Percentiles rank a stretch among this genome's conserved stretches.
These are phyloP conservation scores for Cephus cinctus DNA, from an alignment of 1,140 invertebrate species.

Conservation along the genomic window DNA sequence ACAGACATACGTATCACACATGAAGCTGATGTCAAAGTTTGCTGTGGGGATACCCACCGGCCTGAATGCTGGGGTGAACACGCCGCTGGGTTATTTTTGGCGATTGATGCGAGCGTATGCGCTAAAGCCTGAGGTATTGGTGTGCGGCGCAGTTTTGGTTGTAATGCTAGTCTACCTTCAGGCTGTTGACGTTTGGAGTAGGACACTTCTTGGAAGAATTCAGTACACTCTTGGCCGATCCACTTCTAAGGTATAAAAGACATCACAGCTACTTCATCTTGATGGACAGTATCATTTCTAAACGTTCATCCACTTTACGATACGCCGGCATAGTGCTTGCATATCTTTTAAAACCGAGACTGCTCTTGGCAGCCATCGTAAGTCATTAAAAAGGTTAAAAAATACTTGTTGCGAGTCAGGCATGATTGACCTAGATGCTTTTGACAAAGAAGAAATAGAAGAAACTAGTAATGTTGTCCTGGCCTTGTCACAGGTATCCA, in stretches of 20 bases:
- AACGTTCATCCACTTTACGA: too few species aligned
- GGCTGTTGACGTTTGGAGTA: slow-evolving; percentile 76
- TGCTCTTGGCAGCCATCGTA: too few species aligned
- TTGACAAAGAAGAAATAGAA: too few species aligned
- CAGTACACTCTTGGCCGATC: slow-evolving; percentile 65
- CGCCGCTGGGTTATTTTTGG: slow-evolving; percentile 66
- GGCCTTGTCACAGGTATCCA: slow-evolving; percentile 34
- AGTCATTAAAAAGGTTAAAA: too few species aligned
- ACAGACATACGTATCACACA: slow-evolving; percentile 73
- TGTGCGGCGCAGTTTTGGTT: slow-evolving; percentile 66
- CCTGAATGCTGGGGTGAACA: slow-evolving; percentile 61
- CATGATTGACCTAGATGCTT: too few species aligned
- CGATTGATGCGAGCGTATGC: slow-evolving; percentile 71
- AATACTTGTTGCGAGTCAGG: too few species aligned
- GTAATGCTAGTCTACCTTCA: slow-evolving; percentile 75
- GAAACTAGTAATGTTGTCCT: not conserved
- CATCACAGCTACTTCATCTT: not conserved
- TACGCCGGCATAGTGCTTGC: too few species aligned
- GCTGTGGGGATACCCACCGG: slow-evolving; percentile 65
- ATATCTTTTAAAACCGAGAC: too few species aligned
- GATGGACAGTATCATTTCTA: too few species aligned
- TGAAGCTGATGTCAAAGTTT: slow-evolving; percentile 79
- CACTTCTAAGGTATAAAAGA: slow-evolving; percentile 53
- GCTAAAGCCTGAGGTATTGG: slow-evolving; percentile 71
- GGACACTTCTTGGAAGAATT: slow-evolving; percentile 69